Percentiles rank a stretch among this genome's conserved stretches.
phyloP scores from a whole-genome alignment of 2,888 invertebrate species.

The Cacoxenus indagator region DNA sequence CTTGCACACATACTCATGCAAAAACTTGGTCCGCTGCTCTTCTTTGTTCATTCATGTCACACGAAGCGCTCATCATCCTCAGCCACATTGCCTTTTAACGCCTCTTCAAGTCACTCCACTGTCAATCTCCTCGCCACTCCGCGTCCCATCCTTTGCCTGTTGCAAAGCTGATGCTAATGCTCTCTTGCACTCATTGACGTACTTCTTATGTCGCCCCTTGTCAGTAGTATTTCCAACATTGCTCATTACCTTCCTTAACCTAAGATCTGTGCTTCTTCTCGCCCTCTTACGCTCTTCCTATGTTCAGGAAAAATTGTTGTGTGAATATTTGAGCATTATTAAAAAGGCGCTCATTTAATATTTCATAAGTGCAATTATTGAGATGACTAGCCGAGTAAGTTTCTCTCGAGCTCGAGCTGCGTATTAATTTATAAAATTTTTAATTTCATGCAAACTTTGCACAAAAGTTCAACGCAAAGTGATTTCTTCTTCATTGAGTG shows the following conservation, averaged over 20 bases:
- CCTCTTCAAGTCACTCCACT: no score
- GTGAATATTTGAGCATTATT: slow-evolving; percentile 40
- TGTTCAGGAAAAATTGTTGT: slow-evolving; percentile 32
- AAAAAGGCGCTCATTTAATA: slow-evolving; percentile 44
- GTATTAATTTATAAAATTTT: slow-evolving; percentile 46
- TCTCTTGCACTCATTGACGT: background rate
- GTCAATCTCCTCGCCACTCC: no score
- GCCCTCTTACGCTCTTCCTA: background rate
- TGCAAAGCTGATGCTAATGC: slow-evolving; percentile 22
- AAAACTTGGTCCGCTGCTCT: background rate
- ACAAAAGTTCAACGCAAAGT: background rate
- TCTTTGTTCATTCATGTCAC: background rate
- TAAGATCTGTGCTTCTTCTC: no score
- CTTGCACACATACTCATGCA: background rate
- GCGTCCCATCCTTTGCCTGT: no score
- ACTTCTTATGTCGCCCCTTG: no score
- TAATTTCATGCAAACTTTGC: background rate
- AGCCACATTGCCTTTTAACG: no score
- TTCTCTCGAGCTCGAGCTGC: no score
- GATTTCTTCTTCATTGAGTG: background rate
- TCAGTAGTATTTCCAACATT: no score
- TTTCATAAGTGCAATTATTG: slow-evolving; percentile 56
- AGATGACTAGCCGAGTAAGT: slow-evolving; percentile 41
- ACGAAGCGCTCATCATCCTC: no score
- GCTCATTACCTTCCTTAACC: no score